A percentile compares a stretch with the other conserved stretches of the same genome.
These are phyloP conservation scores for Caenorhabditis angaria DNA, from an alignment of 2,888 invertebrate genomes.

Conservation along the genomic window DNA sequence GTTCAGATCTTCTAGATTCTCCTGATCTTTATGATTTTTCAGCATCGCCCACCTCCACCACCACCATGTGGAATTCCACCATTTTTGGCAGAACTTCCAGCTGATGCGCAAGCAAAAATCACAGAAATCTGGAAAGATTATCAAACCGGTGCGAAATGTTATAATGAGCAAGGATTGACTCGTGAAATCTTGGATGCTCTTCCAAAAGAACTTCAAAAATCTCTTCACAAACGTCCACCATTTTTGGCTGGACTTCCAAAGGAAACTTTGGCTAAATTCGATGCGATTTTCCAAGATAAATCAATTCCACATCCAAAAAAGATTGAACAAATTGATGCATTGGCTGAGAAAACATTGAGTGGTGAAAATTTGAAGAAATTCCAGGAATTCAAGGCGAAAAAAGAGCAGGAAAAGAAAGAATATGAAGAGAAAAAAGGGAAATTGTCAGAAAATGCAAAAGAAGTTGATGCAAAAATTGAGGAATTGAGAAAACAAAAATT, in stretches of 20 bases:
- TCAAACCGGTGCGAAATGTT: slow-evolving; percentile 59
- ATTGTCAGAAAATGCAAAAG: slow-evolving; percentile 47
- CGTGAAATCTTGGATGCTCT: slow-evolving; percentile 54
- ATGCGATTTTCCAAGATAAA: slow-evolving; percentile 9
- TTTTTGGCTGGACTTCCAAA: slow-evolving; percentile 34
- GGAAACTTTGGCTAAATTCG: slow-evolving; percentile 50
- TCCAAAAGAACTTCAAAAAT: slow-evolving; percentile 39
- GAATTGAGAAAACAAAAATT: slow-evolving; percentile 52
- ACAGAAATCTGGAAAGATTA: slow-evolving; percentile 56
- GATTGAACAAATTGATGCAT: slow-evolving; percentile 52
- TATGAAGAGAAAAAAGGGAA: slow-evolving; percentile 27
- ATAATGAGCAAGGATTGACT: slow-evolving; percentile 54
- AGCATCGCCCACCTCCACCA: slow-evolving; percentile 16
- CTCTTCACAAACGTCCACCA: slow-evolving; percentile 35
- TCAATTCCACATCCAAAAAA: slow-evolving; percentile 37
- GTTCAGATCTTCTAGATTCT: too few relatives aligned
- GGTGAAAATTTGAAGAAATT: slow-evolving; percentile 54
- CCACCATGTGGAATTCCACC: slow-evolving; percentile 55
- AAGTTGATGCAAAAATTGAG: slow-evolving; percentile 53
- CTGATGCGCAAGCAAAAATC: slow-evolving; percentile 43
- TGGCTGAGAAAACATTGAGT: slow-evolving; percentile 53
- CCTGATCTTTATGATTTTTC: not conserved
- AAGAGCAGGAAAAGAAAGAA: slow-evolving; percentile 43
- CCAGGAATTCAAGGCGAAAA: slow-evolving; percentile 52
- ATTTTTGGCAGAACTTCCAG: slow-evolving; percentile 51